These are phyloP conservation scores for Talpa occidentalis DNA, from an alignment of 2,113 vertebrate species.

Conservation along the genomic window DNA sequence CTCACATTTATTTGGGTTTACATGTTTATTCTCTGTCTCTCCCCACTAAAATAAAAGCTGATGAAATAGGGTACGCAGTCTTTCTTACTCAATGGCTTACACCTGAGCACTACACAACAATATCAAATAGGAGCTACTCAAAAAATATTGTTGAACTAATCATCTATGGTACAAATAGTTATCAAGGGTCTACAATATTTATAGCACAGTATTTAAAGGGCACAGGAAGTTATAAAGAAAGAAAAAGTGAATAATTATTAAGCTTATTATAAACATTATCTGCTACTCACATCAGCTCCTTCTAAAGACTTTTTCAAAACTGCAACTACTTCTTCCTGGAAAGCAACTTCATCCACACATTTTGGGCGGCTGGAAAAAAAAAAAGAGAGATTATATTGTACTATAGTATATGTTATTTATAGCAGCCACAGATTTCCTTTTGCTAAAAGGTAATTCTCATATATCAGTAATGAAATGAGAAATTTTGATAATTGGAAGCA, in stretches of 20 bases:
- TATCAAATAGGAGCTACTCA: background rate
- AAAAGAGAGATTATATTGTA: background rate
- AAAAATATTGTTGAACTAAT: background rate
- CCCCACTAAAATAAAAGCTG: slow-evolving; percentile 21
- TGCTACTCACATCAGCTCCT: slow-evolving; percentile 95
- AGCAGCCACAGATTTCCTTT: background rate
- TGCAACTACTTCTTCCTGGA: slow-evolving; percentile 97
- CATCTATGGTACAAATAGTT: background rate
- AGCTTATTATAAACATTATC: background rate
- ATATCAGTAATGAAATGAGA: slow-evolving; percentile 34
- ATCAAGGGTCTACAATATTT: background rate
- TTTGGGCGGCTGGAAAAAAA: slow-evolving; percentile 92
- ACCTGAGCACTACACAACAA: background rate
- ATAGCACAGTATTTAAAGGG: background rate
- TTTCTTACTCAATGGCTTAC: slow-evolving; percentile 1
- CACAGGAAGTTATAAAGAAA: background rate
- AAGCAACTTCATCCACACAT: slow-evolving; percentile 96
- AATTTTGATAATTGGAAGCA: slow-evolving; percentile 21
- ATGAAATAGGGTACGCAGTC: background rate
- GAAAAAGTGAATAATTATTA: slow-evolving; percentile 32
- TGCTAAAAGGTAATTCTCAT: slow-evolving; percentile 22
- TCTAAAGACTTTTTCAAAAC: slow-evolving; percentile 97
- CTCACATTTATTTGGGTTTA: background rate
- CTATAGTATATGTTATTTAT: background rate
- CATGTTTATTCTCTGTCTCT: background rate